Base-by-base conservation (phyloP, 2,113 vertebrate genomes). In the Platichthys flesus region DNA sequence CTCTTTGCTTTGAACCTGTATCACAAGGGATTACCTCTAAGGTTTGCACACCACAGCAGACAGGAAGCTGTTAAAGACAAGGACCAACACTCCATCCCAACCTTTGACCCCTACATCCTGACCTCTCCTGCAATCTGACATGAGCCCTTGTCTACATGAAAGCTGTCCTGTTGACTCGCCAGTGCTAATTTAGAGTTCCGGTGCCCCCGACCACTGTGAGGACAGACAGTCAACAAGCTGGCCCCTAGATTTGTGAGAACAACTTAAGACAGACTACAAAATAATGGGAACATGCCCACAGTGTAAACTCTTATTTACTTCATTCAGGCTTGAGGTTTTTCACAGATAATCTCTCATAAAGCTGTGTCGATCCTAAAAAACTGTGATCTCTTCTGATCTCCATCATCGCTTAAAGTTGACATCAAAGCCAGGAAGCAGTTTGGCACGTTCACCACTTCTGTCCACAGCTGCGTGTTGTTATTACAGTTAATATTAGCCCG, bases 31-130 rank as follows among this genome's bases (percentile, higher is more conserved):
- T 90, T 87, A 88, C 71, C 28, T 28, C 59, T 62, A 67, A 66
- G 59, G 85, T 91, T 90, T 89, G 71, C 81, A 82, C 88, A 89
- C 78, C 70, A 85, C 67, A 62, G 72, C 71, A 63, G 76, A 86
- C 90, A 91, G 90, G 92, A 93, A 94, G 91, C 89, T 66, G 84
- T 92, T 91, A 89, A 92, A 89, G 77, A 88, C 81, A 71, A 87
- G 78, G 74, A 87, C 85, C 80, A 85, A 88, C 79, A 87, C 88
- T 76, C 79, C 77, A 26, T 85, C 69, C 31, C 84, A 83, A 89
- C 89, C 87, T 87, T 63, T 90, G 82, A 87, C 90, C 88, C 81
- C 67, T 63, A 76, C 87, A 81, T 82, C 87, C 82, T 88, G 91
- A 91, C 90, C 90, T 91, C 79, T 88, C 73, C 76, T 76, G 79